Evolutionary conservation across 2,797 vertebrate genomes (phyloP).

Genomic region (Smutsia gigantea): DNA sequence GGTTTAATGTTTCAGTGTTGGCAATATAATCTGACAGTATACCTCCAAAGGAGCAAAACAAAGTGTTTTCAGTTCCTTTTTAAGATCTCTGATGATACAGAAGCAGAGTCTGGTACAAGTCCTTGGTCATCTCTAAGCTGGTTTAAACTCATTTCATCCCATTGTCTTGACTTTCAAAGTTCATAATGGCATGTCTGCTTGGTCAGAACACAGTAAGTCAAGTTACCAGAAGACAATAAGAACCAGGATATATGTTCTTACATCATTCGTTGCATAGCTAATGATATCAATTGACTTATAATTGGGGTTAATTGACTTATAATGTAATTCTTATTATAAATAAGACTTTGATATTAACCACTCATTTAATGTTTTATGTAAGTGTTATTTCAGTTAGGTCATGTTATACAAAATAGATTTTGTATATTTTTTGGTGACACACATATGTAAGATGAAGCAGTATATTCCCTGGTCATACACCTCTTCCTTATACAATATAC

Average conservation of each 20-base stretch:
- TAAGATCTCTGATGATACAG: neutral
- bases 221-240: neutral
- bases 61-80: constrained; percentile 28
- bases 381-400: neutral
- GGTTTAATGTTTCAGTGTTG: neutral
- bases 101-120: neutral
- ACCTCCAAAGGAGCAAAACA: neutral
- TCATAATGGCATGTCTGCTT: neutral
- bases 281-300: neutral
- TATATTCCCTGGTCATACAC: neutral
- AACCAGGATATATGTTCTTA: neutral
- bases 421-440: neutral
- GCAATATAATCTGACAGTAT: neutral
- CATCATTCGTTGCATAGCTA: neutral
- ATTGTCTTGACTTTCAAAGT: neutral
- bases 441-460: neutral
- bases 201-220: neutral
- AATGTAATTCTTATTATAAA: neutral
- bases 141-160: constrained; percentile 7
- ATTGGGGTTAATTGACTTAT: neutral
- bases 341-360: neutral
- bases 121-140: constrained; percentile 1
- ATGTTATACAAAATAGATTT: neutral
- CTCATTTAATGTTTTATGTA: constrained; percentile 30
- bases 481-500: neutral